phyloP scores from a whole-genome alignment of 1,140 invertebrate species.

The Drosophila pallidifrons region DNA sequence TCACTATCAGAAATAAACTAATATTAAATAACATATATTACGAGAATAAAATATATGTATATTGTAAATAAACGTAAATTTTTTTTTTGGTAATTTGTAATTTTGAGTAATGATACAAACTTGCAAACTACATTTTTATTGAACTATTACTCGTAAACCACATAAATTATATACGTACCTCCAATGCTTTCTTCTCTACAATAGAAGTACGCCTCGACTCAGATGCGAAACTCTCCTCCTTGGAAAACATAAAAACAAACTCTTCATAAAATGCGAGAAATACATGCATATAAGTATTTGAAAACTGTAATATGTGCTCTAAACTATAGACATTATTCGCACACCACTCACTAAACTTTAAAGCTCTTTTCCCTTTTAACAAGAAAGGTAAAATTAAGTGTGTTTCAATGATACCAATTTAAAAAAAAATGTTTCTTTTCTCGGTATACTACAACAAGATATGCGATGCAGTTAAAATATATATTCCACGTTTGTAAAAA shows the following conservation, averaged over 20 bases:
- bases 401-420: too few species aligned
- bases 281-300: too few species aligned
- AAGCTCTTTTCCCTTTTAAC: too few species aligned
- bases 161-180: constrained; percentile 84
- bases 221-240: constrained; percentile 86
- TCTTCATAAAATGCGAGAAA: background rate
- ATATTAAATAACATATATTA: background rate
- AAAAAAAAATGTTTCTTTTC: too few species aligned
- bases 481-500: too few species aligned
- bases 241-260: constrained; percentile 4
- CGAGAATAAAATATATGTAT: background rate
- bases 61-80: background rate
- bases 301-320: too few species aligned
- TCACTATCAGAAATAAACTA: background rate
- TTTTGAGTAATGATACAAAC: background rate
- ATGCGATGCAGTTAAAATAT: too few species aligned
- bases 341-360: too few species aligned
- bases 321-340: too few species aligned
- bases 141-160: background rate
- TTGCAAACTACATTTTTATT: background rate
- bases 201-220: constrained; percentile 89
- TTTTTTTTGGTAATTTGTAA: background rate
- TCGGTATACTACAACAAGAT: too few species aligned
- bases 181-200: constrained; percentile 87
- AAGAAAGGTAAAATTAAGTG: too few species aligned